These are phyloP conservation scores for Cavia aperea DNA, from an alignment of 2,113 vertebrate species.

Conservation along the genomic window DNA sequence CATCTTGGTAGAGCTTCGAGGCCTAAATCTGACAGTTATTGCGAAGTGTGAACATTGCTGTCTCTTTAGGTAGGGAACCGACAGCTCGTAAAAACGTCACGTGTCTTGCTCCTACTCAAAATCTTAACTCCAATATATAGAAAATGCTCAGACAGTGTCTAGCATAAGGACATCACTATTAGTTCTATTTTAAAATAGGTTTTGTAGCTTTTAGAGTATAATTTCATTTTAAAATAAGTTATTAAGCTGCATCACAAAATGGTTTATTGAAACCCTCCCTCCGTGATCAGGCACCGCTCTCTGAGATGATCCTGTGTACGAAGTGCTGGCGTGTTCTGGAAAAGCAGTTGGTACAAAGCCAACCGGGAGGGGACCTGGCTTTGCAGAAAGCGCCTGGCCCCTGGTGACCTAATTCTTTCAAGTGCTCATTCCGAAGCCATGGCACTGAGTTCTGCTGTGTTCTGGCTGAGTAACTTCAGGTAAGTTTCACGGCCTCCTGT, in stretches of 20 bases:
- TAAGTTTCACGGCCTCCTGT: not conserved
- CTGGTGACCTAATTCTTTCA: not conserved
- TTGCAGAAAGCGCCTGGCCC: not conserved
- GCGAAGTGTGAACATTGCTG: not conserved
- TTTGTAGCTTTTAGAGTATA: constrained; percentile 3
- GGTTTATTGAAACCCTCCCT: not conserved
- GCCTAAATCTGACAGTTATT: not conserved
- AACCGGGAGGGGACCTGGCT: not conserved
- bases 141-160: not conserved
- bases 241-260: not conserved
- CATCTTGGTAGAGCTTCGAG: not conserved
- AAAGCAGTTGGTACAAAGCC: not conserved
- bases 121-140: not conserved
- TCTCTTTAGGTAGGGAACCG: not conserved
- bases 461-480: not conserved
- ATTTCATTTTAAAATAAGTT: constrained; percentile 30
- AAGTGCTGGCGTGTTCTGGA: not conserved
- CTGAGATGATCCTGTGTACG: not conserved
- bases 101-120: not conserved
- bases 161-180: not conserved
- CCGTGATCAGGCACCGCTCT: not conserved
- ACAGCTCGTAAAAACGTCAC: not conserved
- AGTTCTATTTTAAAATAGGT: not conserved
- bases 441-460: not conserved
- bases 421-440: not conserved